Conservation (phyloP, 1,140 invertebrate genomes). For the Thaumetopoea pityocampa region DNA sequence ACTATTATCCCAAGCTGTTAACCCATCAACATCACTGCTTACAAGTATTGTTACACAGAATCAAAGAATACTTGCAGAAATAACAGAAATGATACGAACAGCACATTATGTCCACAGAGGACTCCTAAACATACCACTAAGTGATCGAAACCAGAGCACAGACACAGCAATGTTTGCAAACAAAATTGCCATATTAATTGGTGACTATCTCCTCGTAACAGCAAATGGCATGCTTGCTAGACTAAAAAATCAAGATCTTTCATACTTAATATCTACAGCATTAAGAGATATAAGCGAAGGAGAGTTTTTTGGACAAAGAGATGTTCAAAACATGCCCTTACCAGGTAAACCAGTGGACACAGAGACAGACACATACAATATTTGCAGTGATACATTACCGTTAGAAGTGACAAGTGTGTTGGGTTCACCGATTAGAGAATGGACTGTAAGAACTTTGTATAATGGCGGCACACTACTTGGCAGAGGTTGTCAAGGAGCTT, state of each 20-base stretch:
- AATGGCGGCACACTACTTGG: constrained; percentile 87
- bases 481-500: constrained; percentile 87
- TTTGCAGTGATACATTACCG: constrained; percentile 49
- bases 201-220: constrained; percentile 91
- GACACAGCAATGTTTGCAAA: constrained; percentile 85
- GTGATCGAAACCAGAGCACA: constrained; percentile 78
- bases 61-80: constrained; percentile 90
- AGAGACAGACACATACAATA: constrained; percentile 39
- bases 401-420: constrained; percentile 73
- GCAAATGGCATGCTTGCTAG: constrained; percentile 87
- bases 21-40: constrained; percentile 42
- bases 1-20: constrained; percentile 89
- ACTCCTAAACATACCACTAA: constrained; percentile 82
- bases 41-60: constrained; percentile 67
- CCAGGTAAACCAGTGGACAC: constrained; percentile 76
- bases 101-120: constrained; percentile 94
- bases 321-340: constrained; percentile 85
- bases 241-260: constrained; percentile 83
- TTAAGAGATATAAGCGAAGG: constrained; percentile 89
- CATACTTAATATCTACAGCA: constrained; percentile 89
- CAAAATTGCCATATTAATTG: constrained; percentile 93
- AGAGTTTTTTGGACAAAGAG: constrained; percentile 87
- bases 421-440: constrained; percentile 83
- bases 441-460: constrained; percentile 86
- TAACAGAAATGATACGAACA: constrained; percentile 96